These are phyloP conservation scores for Hyles vespertilio DNA, from an alignment of 1,140 invertebrate species.

Conservation along the genomic window DNA sequence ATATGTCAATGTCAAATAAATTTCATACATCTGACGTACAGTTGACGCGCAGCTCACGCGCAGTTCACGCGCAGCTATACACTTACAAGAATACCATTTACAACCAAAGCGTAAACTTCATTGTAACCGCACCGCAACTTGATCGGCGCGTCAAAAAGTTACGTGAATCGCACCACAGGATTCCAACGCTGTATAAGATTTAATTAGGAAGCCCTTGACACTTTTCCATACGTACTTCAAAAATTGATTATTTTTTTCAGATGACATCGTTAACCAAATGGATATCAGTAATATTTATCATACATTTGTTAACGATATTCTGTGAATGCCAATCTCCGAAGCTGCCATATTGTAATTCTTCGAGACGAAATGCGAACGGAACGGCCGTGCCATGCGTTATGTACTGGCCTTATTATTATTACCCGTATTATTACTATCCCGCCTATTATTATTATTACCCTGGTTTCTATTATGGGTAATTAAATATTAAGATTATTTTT, in stretches of 20 bases:
- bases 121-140: too few relatives aligned
- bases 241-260: neutral
- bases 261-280: neutral
- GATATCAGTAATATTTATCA: neutral
- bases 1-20: too few relatives aligned
- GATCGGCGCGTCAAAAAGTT: too few relatives aligned
- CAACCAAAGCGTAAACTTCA: too few relatives aligned
- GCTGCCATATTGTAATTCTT: neutral
- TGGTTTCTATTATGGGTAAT: constrained; percentile 12
- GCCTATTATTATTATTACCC: constrained; percentile 14
- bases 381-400: neutral
- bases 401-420: constrained; percentile 3
- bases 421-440: constrained; percentile 2
- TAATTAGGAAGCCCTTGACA: too few relatives aligned
- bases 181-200: too few relatives aligned
- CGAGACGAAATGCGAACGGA: neutral
- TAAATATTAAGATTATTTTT: neutral
- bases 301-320: neutral
- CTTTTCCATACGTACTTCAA: too few relatives aligned
- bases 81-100: too few relatives aligned
- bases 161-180: too few relatives aligned
- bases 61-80: too few relatives aligned
- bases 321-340: neutral
- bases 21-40: too few relatives aligned
- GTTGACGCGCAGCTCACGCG: too few relatives aligned